Evolutionary conservation across 2,888 invertebrate species (phyloP).

Genomic region (Agrotis clavis): DNA sequence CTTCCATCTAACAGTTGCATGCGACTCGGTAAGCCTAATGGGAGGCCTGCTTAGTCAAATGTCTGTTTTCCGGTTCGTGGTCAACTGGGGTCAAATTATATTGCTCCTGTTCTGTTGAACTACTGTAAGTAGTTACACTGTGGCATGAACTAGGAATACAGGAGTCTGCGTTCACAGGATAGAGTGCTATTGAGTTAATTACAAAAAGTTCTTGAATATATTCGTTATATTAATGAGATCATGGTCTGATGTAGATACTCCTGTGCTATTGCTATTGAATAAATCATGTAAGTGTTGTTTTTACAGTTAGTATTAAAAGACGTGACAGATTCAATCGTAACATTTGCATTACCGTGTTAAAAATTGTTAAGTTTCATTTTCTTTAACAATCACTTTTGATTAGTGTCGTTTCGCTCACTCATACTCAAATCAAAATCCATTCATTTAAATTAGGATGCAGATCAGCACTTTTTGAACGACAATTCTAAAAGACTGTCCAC

Average conservation of each 20-base stretch:
- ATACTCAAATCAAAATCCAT: no score
- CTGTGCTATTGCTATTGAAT: neutral
- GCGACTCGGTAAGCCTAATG: no score
- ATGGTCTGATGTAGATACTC: neutral
- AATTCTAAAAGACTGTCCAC: no score
- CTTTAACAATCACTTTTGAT: no score
- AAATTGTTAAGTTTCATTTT: neutral
- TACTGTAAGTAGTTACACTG: neutral
- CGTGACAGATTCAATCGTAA: no score
- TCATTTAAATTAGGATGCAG: no score
- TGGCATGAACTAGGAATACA: neutral
- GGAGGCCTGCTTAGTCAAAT: no score
- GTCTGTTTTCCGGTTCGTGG: no score
- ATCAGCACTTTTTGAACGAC: no score
- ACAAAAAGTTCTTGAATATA: neutral
- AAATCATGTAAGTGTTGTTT: neutral
- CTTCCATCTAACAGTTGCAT: no score
- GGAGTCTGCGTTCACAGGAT: slow-evolving; percentile 10
- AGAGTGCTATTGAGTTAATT: slow-evolving; percentile 29
- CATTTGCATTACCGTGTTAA: neutral
- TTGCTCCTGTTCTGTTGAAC: neutral
- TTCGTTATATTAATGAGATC: slow-evolving; percentile 6
- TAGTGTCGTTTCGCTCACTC: no score
- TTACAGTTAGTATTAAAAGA: neutral
- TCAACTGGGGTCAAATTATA: no score